These are phyloP conservation scores for Formicarius rufipectus DNA, from an alignment of 2,113 vertebrate genomes.

Conservation along the genomic window DNA sequence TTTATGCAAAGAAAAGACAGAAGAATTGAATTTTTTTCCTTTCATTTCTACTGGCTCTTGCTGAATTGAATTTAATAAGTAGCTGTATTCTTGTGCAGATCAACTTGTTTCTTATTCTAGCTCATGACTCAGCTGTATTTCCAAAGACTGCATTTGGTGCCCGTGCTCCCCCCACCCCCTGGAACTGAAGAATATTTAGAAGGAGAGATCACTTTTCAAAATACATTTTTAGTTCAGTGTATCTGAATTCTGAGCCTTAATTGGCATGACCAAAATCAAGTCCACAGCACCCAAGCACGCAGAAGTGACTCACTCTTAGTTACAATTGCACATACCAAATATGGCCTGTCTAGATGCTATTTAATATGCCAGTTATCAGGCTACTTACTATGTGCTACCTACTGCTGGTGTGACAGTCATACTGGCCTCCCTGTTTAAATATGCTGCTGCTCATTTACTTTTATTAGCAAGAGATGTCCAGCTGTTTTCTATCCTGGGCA, in stretches of 20 bases:
- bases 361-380: not conserved
- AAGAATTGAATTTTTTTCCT: not conserved
- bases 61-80: not conserved
- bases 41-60: not conserved
- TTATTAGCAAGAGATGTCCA: not conserved
- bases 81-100: not conserved
- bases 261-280: conserved; percentile 1
- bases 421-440: not conserved
- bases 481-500: not conserved
- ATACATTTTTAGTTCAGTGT: not conserved
- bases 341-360: not conserved
- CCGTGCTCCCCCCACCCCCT: not conserved
- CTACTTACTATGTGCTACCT: not conserved
- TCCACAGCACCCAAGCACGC: not conserved
- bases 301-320: not conserved
- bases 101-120: not conserved
- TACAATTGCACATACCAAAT: not conserved
- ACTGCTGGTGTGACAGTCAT: not conserved
- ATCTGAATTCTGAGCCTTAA: not conserved
- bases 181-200: not conserved
- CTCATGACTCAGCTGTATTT: conserved; percentile 47
- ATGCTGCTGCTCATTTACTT: not conserved
- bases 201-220: not conserved
- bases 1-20: not conserved
- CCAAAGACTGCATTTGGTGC: not conserved